Base-by-base conservation (phyloP, 2,113 vertebrate species). In the Xyliphius kryptos region DNA sequence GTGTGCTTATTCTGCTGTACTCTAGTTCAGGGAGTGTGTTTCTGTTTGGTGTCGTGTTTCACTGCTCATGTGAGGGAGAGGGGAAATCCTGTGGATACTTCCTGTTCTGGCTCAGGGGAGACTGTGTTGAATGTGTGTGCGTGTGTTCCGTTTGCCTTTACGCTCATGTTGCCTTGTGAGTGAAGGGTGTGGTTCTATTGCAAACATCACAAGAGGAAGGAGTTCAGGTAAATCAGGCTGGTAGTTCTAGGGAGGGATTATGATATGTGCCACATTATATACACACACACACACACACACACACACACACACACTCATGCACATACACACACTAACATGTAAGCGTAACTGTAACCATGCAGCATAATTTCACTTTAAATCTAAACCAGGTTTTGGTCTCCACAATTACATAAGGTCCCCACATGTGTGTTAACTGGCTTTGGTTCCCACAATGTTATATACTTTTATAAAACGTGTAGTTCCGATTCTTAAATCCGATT, bases 51-150 rank as follows among this genome's bases (percentile, higher is more conserved):
- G 76, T 78, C 63, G 9, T 52, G 53, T 75, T 71, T 71, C 71
- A 69, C 62, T 56, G 55, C 48, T 74, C 71, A 67, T 71, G 71
- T 63, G 70, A 70, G 60, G 36, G 62, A 63, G 54, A 71, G 67
- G 69, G 71, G 69, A 76, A 72, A 76, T 74, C 74, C 74, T 72
- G 74, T 68, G 69, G 72, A 74, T 72, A 76, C 77, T 76, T 78
- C 77, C 77, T 78, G 74, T 67, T 73, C 60, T 59, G 68, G 65
- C 72, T 63, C 69, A 26, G 60, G 72, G 77, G 77, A 78, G 64
- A 56, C 63, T 49, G 58, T 66, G 58, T 66, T 43, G 43, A 55
- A 19, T 56, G 63, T 56, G 50, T 61, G 50, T 41, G 53, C 32
- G 66, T 66, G 63, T 53, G 49, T 49, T 66, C 26, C 4, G n/a